phyloP scores from a whole-genome alignment of 2,888 invertebrate species.

The Torymus aiolomorphi region DNA sequence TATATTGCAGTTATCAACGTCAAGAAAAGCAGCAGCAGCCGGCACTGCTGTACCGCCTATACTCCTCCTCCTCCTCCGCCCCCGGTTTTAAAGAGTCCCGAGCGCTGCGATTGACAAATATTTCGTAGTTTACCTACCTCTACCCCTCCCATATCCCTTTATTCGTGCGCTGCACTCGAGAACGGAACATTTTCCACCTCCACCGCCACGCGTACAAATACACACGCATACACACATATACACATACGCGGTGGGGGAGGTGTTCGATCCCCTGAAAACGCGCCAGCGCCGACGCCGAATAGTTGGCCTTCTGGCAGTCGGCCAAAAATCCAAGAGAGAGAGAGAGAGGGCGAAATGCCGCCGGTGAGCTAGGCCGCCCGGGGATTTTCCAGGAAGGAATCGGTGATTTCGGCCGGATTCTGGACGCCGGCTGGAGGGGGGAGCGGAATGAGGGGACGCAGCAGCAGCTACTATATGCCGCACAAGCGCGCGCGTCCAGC shows the following conservation, averaged over 20 bases:
- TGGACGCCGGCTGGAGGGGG: neutral
- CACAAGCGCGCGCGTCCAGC: too few relatives aligned
- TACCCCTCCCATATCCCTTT: slow-evolving; percentile 24
- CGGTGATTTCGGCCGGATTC: slow-evolving; percentile 54
- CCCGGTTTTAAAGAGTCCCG: neutral
- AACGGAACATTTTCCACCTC: slow-evolving; percentile 27
- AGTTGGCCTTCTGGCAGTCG: slow-evolving; percentile 63
- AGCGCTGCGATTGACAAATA: slow-evolving; percentile 68
- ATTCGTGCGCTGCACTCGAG: slow-evolving; percentile 2
- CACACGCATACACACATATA: neutral
- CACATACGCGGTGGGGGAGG: neutral
- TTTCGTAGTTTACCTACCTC: slow-evolving; percentile 61
- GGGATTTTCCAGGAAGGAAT: slow-evolving; percentile 54
- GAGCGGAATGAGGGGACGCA: slow-evolving; percentile 32
- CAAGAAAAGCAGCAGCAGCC: slow-evolving; percentile 28
- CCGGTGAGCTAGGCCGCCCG: slow-evolving; percentile 17
- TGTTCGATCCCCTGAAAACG: slow-evolving; percentile 14
- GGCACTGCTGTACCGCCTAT: neutral
- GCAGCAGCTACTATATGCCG: neutral
- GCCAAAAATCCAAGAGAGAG: slow-evolving; percentile 62
- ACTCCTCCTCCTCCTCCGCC: neutral
- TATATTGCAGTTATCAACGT: slow-evolving; percentile 47
- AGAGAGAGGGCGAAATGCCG: neutral
- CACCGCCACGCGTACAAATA: neutral
- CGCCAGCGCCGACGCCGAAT: slow-evolving; percentile 51